Conservation (phyloP, 2,113 vertebrate genomes). For the Strix aluco region DNA sequence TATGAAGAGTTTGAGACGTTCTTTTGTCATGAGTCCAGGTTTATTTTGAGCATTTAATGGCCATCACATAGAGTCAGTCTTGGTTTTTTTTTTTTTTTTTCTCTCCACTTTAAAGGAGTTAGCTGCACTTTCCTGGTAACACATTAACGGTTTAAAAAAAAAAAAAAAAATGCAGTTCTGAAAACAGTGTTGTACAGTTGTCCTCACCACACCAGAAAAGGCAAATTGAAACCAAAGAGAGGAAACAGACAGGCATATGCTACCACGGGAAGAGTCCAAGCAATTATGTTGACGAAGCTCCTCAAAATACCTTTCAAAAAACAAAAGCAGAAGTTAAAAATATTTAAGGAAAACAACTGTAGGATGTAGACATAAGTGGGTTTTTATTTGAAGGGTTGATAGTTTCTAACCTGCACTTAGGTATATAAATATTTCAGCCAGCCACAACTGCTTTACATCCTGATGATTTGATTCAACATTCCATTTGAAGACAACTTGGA, state of each 20-base stretch:
- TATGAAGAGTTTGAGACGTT: neutral
- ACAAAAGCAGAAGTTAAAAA: conserved; percentile 16
- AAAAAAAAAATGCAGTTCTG: neutral
- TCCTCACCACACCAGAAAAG: neutral
- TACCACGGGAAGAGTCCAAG: neutral
- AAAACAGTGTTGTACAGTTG: neutral
- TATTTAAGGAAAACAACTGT: conserved; percentile 30
- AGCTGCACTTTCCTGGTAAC: neutral
- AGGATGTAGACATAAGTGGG: neutral
- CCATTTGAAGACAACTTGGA: neutral
- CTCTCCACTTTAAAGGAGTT: neutral
- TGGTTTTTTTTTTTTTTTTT: neutral
- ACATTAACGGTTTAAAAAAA: neutral
- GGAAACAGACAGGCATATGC: neutral
- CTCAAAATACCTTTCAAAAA: conserved; percentile 49
- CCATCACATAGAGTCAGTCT: neutral
- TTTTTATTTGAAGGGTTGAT: neutral
- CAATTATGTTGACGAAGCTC: neutral
- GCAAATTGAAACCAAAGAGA: conserved; percentile 13
- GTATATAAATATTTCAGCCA: conserved; percentile 14
- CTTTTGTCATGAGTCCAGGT: neutral
- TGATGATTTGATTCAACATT: neutral
- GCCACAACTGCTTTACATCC: neutral
- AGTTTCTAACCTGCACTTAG: conserved; percentile 30
- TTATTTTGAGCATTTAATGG: neutral